phyloP scores from a whole-genome alignment of 2,888 invertebrate species.

The Philaethria dido region DNA sequence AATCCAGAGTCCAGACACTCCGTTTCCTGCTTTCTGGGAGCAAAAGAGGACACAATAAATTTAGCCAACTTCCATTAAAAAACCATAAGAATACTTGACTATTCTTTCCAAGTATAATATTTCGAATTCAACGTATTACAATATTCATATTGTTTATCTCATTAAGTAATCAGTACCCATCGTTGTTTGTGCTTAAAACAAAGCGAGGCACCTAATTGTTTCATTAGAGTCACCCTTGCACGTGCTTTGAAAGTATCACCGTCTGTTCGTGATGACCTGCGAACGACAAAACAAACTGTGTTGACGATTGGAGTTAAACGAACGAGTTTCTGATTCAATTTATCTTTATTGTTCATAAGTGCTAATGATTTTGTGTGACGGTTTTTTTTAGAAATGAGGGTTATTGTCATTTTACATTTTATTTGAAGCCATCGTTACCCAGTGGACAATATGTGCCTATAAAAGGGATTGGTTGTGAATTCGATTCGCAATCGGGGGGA shows the following conservation, averaged over 20 bases:
- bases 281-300: constrained; percentile 23
- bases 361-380: not conserved
- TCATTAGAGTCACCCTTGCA: constrained; percentile 49
- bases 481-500: no score
- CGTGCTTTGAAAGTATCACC: constrained; percentile 51
- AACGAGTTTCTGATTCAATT: not conserved
- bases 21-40: no score
- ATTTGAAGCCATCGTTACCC: no score
- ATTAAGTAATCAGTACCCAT: constrained; percentile 40
- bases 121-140: constrained; percentile 10
- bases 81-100: not conserved
- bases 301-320: constrained; percentile 23
- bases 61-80: not conserved
- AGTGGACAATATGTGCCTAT: no score
- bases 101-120: not conserved
- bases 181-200: constrained; percentile 39
- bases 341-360: not conserved
- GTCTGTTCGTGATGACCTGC: constrained; percentile 45
- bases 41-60: no score
- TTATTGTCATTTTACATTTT: no score
- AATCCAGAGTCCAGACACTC: no score
- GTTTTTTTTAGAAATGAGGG: no score
- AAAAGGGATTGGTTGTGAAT: no score
- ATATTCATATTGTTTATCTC: constrained; percentile 31
- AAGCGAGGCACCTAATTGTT: constrained; percentile 48